Evolutionary conservation across 2,888 invertebrate genomes (phyloP).

Genomic region (Euzetes globulus): DNA sequence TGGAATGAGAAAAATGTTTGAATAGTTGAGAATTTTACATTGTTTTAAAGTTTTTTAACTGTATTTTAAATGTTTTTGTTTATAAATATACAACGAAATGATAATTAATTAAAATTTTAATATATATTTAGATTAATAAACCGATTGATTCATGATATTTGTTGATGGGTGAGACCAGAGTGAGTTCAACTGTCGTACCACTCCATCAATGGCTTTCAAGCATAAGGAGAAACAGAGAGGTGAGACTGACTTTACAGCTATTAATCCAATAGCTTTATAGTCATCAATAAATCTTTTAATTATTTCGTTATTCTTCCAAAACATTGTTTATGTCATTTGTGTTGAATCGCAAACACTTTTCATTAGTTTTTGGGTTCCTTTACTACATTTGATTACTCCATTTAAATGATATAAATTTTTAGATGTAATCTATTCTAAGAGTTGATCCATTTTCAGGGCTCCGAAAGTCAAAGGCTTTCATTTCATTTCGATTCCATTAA

Average conservation of each 20-base stretch:
- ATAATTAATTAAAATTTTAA: background rate
- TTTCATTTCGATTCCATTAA: background rate
- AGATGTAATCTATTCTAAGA: too few species aligned
- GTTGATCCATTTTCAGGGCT: too few species aligned
- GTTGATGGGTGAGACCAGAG: conserved; percentile 24
- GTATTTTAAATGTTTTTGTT: background rate
- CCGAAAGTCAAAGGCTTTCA: background rate
- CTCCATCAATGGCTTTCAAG: conserved; percentile 29
- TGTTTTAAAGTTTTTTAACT: background rate
- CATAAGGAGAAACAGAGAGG: conserved; percentile 28
- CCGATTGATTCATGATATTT: conserved; percentile 26
- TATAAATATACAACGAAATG: background rate
- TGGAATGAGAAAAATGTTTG: too few species aligned
- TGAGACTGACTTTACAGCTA: background rate
- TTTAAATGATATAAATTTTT: too few species aligned
- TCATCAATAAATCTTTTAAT: background rate
- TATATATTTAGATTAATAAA: background rate
- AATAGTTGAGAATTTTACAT: background rate
- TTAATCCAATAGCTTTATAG: background rate
- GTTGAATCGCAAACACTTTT: background rate
- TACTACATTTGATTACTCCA: too few species aligned
- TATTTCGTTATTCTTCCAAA: background rate
- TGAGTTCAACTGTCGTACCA: conserved; percentile 1
- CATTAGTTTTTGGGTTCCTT: background rate
- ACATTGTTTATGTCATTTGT: background rate